Percentiles rank a stretch among this genome's conserved stretches.
Evolutionary conservation across 2,888 invertebrate species (phyloP).

Genomic region (Nesidiocoris tenuis): DNA sequence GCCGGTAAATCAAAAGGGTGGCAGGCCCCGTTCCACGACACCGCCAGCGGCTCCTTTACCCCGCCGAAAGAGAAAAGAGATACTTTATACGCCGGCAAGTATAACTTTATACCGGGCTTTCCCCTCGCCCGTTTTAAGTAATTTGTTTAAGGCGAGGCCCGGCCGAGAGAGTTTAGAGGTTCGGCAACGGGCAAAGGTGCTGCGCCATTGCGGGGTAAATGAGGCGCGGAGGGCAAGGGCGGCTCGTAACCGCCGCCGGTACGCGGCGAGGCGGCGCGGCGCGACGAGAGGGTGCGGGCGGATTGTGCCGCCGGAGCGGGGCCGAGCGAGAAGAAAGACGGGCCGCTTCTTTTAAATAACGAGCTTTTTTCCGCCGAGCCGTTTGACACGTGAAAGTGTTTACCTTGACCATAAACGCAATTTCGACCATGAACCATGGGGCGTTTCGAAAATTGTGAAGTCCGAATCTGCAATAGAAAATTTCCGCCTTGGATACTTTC

Average conservation of each 20-base stretch:
- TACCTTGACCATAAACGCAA: no score
- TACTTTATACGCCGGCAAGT: slow-evolving; percentile 17
- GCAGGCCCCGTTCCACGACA: slow-evolving; percentile 1
- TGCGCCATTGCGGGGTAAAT: background rate
- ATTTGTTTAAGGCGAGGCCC: slow-evolving; percentile 13
- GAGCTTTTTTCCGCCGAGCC: no score
- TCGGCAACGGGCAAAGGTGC: background rate
- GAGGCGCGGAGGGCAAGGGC: background rate
- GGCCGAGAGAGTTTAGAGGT: background rate
- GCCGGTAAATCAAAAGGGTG: slow-evolving; percentile 25
- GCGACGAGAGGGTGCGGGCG: background rate
- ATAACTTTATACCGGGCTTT: slow-evolving; percentile 10
- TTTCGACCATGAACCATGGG: no score
- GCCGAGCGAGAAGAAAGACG: background rate
- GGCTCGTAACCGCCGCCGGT: background rate
- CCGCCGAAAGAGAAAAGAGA: background rate
- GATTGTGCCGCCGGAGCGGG: background rate
- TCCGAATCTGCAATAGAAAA: no score
- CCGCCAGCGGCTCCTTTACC: background rate
- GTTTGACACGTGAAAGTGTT: no score
- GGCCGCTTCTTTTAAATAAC: background rate
- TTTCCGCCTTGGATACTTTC: no score
- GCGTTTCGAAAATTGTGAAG: no score
- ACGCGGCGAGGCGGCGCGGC: background rate
- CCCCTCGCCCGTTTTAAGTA: background rate